phyloP scores from a whole-genome alignment of 2,113 vertebrate species.

The Lipotes vexillifer region DNA sequence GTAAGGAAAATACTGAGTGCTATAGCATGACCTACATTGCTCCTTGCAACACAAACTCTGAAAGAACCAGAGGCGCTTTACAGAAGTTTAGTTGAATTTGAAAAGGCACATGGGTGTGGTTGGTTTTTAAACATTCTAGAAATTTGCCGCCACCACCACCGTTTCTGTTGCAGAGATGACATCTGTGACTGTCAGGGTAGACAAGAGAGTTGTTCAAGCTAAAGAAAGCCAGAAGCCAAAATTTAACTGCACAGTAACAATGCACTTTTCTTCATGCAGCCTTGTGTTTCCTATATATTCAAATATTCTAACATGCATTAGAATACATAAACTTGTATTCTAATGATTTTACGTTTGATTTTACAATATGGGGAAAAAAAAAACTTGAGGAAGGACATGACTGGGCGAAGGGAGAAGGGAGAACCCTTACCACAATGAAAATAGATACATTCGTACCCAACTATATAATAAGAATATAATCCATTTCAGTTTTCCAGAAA shows the following conservation, averaged over 20 bases:
- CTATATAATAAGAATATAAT: conserved; percentile 66
- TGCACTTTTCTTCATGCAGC: conserved; percentile 68
- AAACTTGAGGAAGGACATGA: conserved; percentile 51
- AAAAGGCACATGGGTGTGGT: conserved; percentile 80
- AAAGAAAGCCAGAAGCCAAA: conserved; percentile 65
- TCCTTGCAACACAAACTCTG: conserved; percentile 67
- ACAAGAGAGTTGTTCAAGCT: conserved; percentile 52
- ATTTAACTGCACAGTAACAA: conserved; percentile 71
- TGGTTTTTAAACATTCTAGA: conserved; percentile 64
- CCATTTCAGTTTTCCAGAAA: conserved; percentile 67
- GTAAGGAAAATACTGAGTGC: conserved; percentile 78
- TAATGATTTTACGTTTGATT: conserved; percentile 66
- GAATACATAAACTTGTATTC: conserved; percentile 61
- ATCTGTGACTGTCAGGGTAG: conserved; percentile 39
- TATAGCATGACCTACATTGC: conserved; percentile 71
- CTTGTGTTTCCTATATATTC: conserved; percentile 61
- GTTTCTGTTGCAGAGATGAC: conserved; percentile 44
- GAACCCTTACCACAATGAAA: conserved; percentile 69
- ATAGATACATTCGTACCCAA: conserved; percentile 63
- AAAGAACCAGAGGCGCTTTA: conserved; percentile 71
- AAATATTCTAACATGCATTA: conserved; percentile 57
- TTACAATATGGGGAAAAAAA: conserved; percentile 62
- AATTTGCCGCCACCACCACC: conserved; percentile 46
- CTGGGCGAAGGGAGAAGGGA: conserved; percentile 40
- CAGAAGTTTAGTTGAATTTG: conserved; percentile 68